Conservation (phyloP, 1,140 invertebrate genomes). For the Hyposmocoma kahamanoa region DNA sequence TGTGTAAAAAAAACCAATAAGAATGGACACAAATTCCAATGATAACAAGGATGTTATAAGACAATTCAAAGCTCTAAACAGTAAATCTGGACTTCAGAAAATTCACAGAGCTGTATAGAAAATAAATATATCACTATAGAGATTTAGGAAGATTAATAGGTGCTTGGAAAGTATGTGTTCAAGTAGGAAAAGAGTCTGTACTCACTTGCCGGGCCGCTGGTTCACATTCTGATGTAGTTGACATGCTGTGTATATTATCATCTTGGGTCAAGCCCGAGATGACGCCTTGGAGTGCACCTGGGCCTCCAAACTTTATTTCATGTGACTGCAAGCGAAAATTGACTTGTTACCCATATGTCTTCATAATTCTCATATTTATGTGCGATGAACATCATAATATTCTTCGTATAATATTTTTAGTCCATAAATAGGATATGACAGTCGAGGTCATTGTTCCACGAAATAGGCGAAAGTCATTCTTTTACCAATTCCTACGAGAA, state of each 20-base stretch:
- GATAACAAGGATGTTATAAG: no score
- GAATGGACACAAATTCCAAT: no score
- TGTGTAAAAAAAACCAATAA: no score
- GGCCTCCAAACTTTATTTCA: slow-evolving; percentile 61
- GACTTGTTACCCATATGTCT: slow-evolving; percentile 55
- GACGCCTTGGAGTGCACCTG: slow-evolving; percentile 54
- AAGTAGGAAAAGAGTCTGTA: slow-evolving; percentile 12
- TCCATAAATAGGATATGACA: slow-evolving; percentile 57
- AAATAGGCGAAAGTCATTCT: slow-evolving; percentile 55
- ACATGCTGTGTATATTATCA: slow-evolving; percentile 71
- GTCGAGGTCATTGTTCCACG: slow-evolving; percentile 67
- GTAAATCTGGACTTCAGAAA: no score
- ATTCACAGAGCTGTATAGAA: no score
- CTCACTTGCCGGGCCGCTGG: slow-evolving; percentile 69
- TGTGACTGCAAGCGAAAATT: slow-evolving; percentile 69
- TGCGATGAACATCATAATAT: slow-evolving; percentile 43
- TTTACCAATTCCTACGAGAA: slow-evolving; percentile 55
- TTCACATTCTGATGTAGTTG: slow-evolving; percentile 69
- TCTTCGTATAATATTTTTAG: slow-evolving; percentile 64
- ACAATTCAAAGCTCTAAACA: no score
- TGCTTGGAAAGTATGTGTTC: no score
- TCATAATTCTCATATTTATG: slow-evolving; percentile 40
- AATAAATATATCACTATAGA: no score
- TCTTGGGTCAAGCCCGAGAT: slow-evolving; percentile 70
- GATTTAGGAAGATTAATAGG: no score